Conservation (phyloP, 2,797 vertebrate genomes). For the Novumbra hubbsi region DNA sequence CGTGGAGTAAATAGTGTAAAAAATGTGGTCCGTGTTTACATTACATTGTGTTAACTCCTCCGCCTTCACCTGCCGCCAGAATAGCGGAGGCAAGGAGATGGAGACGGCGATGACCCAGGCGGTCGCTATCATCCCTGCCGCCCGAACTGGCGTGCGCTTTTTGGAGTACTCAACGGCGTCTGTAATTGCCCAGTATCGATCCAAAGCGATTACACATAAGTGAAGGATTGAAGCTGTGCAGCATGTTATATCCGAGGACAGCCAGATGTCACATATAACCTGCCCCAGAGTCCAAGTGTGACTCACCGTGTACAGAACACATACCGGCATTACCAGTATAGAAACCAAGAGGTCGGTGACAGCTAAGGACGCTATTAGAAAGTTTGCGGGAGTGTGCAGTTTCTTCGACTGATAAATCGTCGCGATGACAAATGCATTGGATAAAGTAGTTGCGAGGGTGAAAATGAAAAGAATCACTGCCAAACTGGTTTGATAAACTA, state of each 20-base stretch:
- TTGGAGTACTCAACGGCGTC: slow-evolving; percentile 95
- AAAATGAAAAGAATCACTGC: slow-evolving; percentile 79
- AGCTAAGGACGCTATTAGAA: slow-evolving; percentile 93
- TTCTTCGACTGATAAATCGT: slow-evolving; percentile 94
- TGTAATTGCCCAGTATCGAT: slow-evolving; percentile 98
- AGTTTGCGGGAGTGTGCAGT: slow-evolving; percentile 96
- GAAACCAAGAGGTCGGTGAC: slow-evolving; percentile 95
- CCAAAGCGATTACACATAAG: slow-evolving; percentile 95
- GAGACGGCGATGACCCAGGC: slow-evolving; percentile 97
- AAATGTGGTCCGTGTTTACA: slow-evolving; percentile 94
- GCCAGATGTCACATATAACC: slow-evolving; percentile 92
- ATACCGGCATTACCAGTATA: slow-evolving; percentile 95
- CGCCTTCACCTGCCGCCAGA: slow-evolving; percentile 94
- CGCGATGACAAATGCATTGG: slow-evolving; percentile 95
- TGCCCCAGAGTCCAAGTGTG: slow-evolving; percentile 93
- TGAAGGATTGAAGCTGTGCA: slow-evolving; percentile 98
- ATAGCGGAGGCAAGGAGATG: slow-evolving; percentile 96
- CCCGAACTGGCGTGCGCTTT: slow-evolving; percentile 88
- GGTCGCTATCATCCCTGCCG: slow-evolving; percentile 88
- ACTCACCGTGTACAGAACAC: slow-evolving; percentile 91
- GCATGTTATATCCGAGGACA: slow-evolving; percentile 97
- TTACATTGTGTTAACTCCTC: slow-evolving; percentile 83
- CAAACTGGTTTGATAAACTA: slow-evolving; percentile 70
- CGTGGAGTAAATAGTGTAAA: slow-evolving; percentile 97
- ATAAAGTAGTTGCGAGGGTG: slow-evolving; percentile 91